Evolutionary conservation across 2,113 vertebrate species (phyloP), one percentile per base, ranked within the genome.

Genomic region (Stomatorhinus ivindoensis): DNA sequence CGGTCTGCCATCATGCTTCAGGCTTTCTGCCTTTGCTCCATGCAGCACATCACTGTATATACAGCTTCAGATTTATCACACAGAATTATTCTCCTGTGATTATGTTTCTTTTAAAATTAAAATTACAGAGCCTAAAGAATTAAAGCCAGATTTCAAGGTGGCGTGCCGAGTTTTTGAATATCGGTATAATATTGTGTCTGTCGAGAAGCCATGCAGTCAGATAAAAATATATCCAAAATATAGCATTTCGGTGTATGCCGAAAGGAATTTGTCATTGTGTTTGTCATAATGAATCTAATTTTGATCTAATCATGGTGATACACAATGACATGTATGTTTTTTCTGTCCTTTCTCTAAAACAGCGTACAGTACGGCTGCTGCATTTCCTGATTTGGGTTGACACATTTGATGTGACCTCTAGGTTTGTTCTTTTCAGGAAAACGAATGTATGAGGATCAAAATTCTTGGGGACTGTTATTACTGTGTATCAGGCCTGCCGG

Each of bases 361-460:
- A 39, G 31, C 35, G 0, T 39, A 73, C 31, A 6, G 42, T 42
- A 21, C 1, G n/a, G 10, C 10, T 51, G 44, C 84, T 86, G 3
- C n/a, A 35, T 53, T 21, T 44, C 19, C 19, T 46, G 80, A 50
- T 50, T 51, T 51, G 84, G 48, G 46, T n/a, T 50, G 6, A 27
- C 48, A 27, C 85, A 35, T 35, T 51, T 87, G 48, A 55, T 19
- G 24, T 53, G 50, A 87, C 85, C 46, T 39, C n/a, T 87, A 8
- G 27, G 9, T 55, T 17, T 53, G 48, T 35, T 53, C 82, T 88
- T 90, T 92, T 27, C 90, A 99, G 98, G 98, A 99, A 95, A 99
- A 99, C 92, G 98, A 99, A 94, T 99, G 98, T 92, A 99, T 99
- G 98, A 95, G 98, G 93, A 99, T 99, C 91, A 99, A 99, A 95